A percentile compares a stretch with the other conserved stretches of the same genome.
phyloP scores from a whole-genome alignment of 2,888 invertebrate genomes.

The Sesamia inferens region DNA sequence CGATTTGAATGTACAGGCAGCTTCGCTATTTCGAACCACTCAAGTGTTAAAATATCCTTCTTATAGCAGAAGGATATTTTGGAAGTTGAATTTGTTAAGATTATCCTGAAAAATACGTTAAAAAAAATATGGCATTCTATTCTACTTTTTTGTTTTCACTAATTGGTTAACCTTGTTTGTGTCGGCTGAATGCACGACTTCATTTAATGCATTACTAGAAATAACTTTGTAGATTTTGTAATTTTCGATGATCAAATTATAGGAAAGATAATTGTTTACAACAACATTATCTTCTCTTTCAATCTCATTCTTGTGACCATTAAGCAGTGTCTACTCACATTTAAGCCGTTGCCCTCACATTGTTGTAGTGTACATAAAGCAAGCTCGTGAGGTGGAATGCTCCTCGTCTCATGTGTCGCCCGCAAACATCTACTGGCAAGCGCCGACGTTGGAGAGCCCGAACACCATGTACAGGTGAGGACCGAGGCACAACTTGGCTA shows the following conservation, averaged over 20 bases:
- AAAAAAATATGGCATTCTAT: neutral
- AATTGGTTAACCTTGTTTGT: too few relatives aligned
- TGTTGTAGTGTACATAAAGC: too few relatives aligned
- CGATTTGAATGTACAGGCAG: neutral
- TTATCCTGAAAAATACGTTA: neutral
- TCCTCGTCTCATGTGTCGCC: slow-evolving; percentile 73
- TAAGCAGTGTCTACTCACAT: neutral
- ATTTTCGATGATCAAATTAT: too few relatives aligned
- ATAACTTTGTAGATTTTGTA: too few relatives aligned
- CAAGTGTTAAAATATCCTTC: too few relatives aligned
- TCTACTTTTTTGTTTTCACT: too few relatives aligned
- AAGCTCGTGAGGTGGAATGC: slow-evolving; percentile 90
- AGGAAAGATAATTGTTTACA: too few relatives aligned
- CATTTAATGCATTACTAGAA: too few relatives aligned
- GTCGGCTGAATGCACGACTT: too few relatives aligned
- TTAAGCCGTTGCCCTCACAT: too few relatives aligned
- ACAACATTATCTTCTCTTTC: neutral
- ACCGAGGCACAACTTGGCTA: slow-evolving; percentile 14
- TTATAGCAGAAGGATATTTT: too few relatives aligned
- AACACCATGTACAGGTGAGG: slow-evolving; percentile 80
- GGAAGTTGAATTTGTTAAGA: neutral
- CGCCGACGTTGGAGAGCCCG: slow-evolving; percentile 79
- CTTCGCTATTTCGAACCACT: too few relatives aligned
- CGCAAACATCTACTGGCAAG: slow-evolving; percentile 79
- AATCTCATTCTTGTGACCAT: neutral